Conservation (phyloP, 2,113 vertebrate species). For the Sterna hirundo region DNA sequence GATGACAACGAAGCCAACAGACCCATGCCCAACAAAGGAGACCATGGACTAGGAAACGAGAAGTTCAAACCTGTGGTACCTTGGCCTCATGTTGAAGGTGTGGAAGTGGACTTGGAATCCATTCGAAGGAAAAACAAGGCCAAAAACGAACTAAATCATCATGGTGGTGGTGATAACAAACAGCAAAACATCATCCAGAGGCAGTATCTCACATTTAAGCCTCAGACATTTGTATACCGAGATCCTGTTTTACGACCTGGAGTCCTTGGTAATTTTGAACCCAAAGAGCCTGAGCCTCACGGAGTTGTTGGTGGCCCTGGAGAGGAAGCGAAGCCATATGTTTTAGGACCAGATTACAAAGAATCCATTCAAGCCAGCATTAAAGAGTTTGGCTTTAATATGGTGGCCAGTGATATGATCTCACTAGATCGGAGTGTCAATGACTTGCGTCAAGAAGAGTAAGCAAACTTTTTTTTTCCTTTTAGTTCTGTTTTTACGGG, state of each 20-base stretch:
- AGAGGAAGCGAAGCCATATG: constrained; percentile 89
- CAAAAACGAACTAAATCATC: constrained; percentile 74
- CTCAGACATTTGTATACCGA: constrained; percentile 83
- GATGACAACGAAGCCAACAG: constrained; percentile 77
- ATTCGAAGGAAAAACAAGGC: constrained; percentile 88
- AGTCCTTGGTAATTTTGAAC: constrained; percentile 91
- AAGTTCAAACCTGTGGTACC: constrained; percentile 93
- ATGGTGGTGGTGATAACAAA: constrained; percentile 72
- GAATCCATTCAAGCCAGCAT: constrained; percentile 89
- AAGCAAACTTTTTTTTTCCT: constrained; percentile 73
- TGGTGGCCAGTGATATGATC: constrained; percentile 99
- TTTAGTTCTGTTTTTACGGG: neutral
- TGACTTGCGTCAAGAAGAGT: constrained; percentile 96
- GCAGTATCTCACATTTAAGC: constrained; percentile 93
- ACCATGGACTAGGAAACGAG: constrained; percentile 78
- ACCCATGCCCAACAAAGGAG: constrained; percentile 75
- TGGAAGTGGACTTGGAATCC: constrained; percentile 95
- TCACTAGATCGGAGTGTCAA: constrained; percentile 91
- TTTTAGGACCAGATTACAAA: constrained; percentile 93
- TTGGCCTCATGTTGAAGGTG: constrained; percentile 97
- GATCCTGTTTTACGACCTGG: constrained; percentile 86
- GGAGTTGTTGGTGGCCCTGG: constrained; percentile 89
- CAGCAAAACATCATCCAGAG: constrained; percentile 89
- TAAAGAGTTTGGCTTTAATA: constrained; percentile 99
- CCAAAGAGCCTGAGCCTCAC: constrained; percentile 87